Percentiles rank a stretch among this genome's conserved stretches.
phyloP scores from a whole-genome alignment of 1,140 invertebrate genomes.

The Maconellicoccus hirsutus region DNA sequence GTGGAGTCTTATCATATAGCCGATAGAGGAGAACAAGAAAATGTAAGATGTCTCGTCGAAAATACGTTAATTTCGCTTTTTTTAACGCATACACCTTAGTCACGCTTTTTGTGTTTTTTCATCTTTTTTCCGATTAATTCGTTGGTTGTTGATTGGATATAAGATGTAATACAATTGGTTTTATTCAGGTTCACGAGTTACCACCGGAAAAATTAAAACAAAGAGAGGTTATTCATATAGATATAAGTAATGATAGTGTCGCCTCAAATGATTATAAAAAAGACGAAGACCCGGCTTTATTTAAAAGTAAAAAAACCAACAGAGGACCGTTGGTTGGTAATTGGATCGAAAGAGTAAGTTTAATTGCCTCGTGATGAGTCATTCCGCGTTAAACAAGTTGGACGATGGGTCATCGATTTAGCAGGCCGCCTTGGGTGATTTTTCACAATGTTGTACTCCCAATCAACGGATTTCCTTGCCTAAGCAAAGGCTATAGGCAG shows the following conservation, averaged over 20 bases:
- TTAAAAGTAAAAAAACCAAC: constrained; percentile 85
- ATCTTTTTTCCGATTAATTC: background rate
- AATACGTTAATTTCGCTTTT: background rate
- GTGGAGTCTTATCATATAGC: constrained; percentile 93
- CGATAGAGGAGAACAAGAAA: constrained; percentile 67
- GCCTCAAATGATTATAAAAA: constrained; percentile 72
- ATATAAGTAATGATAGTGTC: constrained; percentile 88
- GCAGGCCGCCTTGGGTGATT: too few relatives aligned
- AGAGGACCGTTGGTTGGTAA: constrained; percentile 76
- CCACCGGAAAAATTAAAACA: constrained; percentile 73
- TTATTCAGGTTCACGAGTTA: constrained; percentile 70
- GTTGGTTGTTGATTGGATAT: too few relatives aligned
- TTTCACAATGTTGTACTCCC: too few relatives aligned
- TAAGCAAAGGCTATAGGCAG: too few relatives aligned
- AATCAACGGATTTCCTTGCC: too few relatives aligned
- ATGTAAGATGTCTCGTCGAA: constrained; percentile 50
- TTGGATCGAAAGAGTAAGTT: constrained; percentile 53
- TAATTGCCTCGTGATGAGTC: too few relatives aligned
- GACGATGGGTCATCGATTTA: too few relatives aligned
- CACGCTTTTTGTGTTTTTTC: too few relatives aligned
- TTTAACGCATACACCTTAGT: too few relatives aligned
- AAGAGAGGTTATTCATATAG: constrained; percentile 81
- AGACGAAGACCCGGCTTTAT: constrained; percentile 77
- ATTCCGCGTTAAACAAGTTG: too few relatives aligned
- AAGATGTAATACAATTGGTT: background rate